Base-by-base conservation (phyloP, 1,140 invertebrate genomes). In the Alviniconcha marisindica region DNA sequence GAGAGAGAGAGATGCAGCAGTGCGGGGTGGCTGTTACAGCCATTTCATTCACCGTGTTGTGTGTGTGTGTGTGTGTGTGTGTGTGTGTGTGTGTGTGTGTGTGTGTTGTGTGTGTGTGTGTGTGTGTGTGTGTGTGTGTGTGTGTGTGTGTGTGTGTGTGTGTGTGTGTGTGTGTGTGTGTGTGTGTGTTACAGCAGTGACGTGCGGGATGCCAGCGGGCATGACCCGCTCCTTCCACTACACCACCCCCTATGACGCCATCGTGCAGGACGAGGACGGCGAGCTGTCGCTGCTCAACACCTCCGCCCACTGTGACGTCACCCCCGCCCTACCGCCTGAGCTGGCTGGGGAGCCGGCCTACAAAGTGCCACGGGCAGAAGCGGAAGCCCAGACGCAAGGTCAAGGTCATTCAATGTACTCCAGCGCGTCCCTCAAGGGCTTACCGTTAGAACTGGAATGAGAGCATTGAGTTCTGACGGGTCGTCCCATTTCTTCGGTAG, bases 211-310 rank as follows among this genome's bases (percentile, higher is more conserved):
- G 4, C 36, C 33, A 21, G 7, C 66, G 2, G 36, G 33, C 36
- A 5, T 40, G 36, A 40, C 3, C 3, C 33, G 36, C 5, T 14
- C 56, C 10, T 71, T 21, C 36, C 36, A 40, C 69, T 71, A 71
- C 69, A 71, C 69, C 69, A 71, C 69, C 10, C 69, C 69, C 36
- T 71, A 71, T 40, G 69, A 71, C 36, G 69, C 69, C 69, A 71
- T 71, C 36, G 63, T 66, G n/a, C 63, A 66, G 14, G 63, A 66
- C 63, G 69, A 71, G 18, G 69, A 71, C 69, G 69, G 69, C 10
- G 69, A 71, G 69, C 69, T 71, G 38, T 71, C 69, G 5, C 36
- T 71, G 69, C 69, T 71, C 33, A 71, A 71, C 69, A 71, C 69
- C 33, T 71, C 69, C 15, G 33, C 69, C 1, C 69, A 71, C 69